These are phyloP conservation scores for Holacanthella duospinosa DNA, from an alignment of 2,888 invertebrate species.

Conservation along the genomic window DNA sequence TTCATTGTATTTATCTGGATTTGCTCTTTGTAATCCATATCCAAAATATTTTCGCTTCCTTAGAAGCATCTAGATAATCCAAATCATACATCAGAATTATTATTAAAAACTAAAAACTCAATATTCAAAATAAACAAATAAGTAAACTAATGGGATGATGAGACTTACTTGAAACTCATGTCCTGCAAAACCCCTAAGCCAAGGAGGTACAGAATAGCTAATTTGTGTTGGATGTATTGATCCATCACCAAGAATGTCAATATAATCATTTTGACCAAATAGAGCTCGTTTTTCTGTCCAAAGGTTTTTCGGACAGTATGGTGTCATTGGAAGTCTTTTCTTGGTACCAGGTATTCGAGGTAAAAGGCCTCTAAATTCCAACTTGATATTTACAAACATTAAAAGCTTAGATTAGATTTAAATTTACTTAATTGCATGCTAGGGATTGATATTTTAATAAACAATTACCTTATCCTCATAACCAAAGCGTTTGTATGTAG, in stretches of 20 bases:
- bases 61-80: slow-evolving; percentile 45
- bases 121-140: not conserved
- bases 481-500: slow-evolving; percentile 57
- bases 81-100: not conserved
- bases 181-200: slow-evolving; percentile 79
- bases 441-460: not conserved
- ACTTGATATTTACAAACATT: slow-evolving; percentile 13
- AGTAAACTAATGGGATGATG: not conserved
- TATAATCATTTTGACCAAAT: slow-evolving; percentile 94
- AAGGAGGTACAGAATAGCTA: slow-evolving; percentile 71
- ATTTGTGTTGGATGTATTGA: slow-evolving; percentile 70
- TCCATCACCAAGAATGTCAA: slow-evolving; percentile 85
- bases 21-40: slow-evolving; percentile 48
- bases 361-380: slow-evolving; percentile 50
- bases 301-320: slow-evolving; percentile 55
- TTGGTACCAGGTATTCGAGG: slow-evolving; percentile 51
- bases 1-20: slow-evolving; percentile 64
- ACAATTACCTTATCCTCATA: slow-evolving; percentile 54
- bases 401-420: not conserved
- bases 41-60: slow-evolving; percentile 59
- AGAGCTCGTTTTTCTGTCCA: slow-evolving; percentile 70
- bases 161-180: slow-evolving; percentile 63
- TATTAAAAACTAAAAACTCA: not conserved
- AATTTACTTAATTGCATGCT: not conserved
- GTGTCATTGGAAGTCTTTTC: slow-evolving; percentile 52